These are phyloP conservation scores for Catonia carolina DNA, from an alignment of 2,888 invertebrate species.

Conservation along the genomic window DNA sequence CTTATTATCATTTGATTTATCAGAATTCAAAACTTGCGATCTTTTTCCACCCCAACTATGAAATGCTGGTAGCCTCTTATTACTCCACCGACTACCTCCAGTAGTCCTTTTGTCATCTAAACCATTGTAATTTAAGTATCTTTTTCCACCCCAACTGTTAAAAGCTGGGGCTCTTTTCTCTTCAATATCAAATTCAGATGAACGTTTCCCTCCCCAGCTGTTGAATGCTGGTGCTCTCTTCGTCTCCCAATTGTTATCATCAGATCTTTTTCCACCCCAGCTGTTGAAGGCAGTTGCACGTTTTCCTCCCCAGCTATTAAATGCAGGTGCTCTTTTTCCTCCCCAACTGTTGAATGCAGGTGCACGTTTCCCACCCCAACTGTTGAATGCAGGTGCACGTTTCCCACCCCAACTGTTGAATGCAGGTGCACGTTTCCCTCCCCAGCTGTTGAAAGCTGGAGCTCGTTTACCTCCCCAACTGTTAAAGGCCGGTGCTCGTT, in stretches of 20 bases:
- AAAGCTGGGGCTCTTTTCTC: slow-evolving; percentile 26
- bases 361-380: slow-evolving; percentile 24
- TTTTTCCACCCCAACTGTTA: slow-evolving; percentile 32
- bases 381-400: slow-evolving; percentile 10
- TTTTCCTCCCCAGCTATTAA: slow-evolving; percentile 22
- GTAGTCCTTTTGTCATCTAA: slow-evolving; percentile 12
- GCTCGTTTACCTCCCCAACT: slow-evolving; percentile 23
- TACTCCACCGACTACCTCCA: slow-evolving; percentile 12
- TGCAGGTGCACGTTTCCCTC: slow-evolving; percentile 25
- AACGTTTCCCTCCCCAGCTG: slow-evolving; percentile 31
- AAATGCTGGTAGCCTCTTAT: slow-evolving; percentile 24
- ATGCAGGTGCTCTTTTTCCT: slow-evolving; percentile 19
- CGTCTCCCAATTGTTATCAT: background rate
- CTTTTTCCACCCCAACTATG: slow-evolving; percentile 31
- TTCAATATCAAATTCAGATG: no score
- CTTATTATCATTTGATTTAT: no score
- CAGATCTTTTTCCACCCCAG: slow-evolving; percentile 19
- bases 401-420: slow-evolving; percentile 5
- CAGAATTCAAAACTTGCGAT: slow-evolving; percentile 15
- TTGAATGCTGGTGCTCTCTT: slow-evolving; percentile 24
- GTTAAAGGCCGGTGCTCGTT: slow-evolving; percentile 11
- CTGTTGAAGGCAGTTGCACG: slow-evolving; percentile 14
- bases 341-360: slow-evolving; percentile 30
- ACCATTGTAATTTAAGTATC: slow-evolving; percentile 17
- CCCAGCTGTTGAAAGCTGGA: slow-evolving; percentile 30